Conservation (phyloP, 1,140 invertebrate genomes). For the Achroia grisella region DNA sequence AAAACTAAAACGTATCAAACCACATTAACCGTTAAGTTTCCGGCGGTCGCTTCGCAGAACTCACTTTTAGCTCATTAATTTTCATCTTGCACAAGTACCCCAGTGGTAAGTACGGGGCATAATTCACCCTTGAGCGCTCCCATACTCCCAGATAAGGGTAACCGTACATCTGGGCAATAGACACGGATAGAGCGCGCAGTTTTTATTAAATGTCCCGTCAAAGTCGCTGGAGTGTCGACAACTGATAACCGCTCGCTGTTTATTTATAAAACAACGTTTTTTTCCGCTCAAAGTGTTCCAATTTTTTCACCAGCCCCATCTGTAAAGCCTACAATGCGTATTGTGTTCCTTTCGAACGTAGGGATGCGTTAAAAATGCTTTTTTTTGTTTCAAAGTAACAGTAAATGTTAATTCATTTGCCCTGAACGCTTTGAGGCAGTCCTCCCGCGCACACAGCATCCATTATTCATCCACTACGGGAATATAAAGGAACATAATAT, state of each 20-base stretch:
- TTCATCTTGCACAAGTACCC: constrained; percentile 46
- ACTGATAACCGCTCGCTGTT: constrained; percentile 60
- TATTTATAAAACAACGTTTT: constrained; percentile 67
- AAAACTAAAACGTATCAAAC: constrained; percentile 27
- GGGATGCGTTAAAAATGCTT: constrained; percentile 36
- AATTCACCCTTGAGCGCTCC: constrained; percentile 65
- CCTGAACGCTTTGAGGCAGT: constrained; percentile 8
- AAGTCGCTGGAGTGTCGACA: constrained; percentile 60
- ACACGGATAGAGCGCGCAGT: constrained; percentile 20
- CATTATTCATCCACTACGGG: constrained; percentile 10
- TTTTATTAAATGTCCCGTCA: constrained; percentile 61
- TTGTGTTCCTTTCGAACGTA: constrained; percentile 40
- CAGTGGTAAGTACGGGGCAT: constrained; percentile 45
- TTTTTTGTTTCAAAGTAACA: constrained; percentile 34
- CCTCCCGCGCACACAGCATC: constrained; percentile 6
- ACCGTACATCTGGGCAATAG: constrained; percentile 37
- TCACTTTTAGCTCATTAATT: constrained; percentile 69
- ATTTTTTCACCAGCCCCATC: constrained; percentile 29
- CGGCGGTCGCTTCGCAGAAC: constrained; percentile 26
- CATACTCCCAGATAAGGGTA: constrained; percentile 60
- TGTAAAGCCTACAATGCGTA: constrained; percentile 19
- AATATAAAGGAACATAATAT: no score
- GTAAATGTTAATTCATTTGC: constrained; percentile 39
- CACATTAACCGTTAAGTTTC: constrained; percentile 31
- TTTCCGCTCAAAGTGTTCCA: constrained; percentile 53